Conservation (phyloP, 2,888 invertebrate species). For the Philereme transversata region DNA sequence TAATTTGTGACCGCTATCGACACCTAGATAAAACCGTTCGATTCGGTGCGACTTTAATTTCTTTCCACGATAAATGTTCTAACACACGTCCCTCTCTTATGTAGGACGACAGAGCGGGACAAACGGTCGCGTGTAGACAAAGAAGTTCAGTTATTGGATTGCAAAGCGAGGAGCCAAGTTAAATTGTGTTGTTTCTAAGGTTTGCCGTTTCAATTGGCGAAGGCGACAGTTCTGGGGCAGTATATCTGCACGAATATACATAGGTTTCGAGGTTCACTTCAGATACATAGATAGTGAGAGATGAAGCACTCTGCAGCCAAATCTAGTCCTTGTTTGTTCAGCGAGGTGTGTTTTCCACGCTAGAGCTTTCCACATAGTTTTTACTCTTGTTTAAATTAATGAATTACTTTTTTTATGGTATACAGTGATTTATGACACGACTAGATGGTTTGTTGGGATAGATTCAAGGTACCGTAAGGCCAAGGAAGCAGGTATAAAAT, state of each 20-base stretch:
- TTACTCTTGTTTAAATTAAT: too few species aligned
- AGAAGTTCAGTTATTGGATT: conserved; percentile 68
- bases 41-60: conserved; percentile 81
- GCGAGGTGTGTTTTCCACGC: neutral
- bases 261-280: conserved; percentile 30
- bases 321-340: neutral
- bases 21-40: conserved; percentile 81
- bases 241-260: conserved; percentile 36
- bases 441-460: too few species aligned
- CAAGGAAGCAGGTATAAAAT: too few species aligned
- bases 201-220: conserved; percentile 31
- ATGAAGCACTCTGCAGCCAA: neutral
- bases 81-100: conserved; percentile 57
- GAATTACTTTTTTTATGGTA: too few species aligned
- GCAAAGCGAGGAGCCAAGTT: conserved; percentile 42
- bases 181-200: conserved; percentile 51
- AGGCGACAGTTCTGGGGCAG: conserved; percentile 26
- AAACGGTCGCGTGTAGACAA: conserved; percentile 55
- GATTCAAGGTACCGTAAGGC: too few species aligned
- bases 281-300: conserved; percentile 15
- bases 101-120: conserved; percentile 49
- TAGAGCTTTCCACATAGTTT: too few species aligned
- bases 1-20: conserved; percentile 83
- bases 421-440: too few species aligned
- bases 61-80: conserved; percentile 77